Base-by-base conservation (phyloP, 2,113 vertebrate genomes). In the Pygoscelis adeliae region DNA sequence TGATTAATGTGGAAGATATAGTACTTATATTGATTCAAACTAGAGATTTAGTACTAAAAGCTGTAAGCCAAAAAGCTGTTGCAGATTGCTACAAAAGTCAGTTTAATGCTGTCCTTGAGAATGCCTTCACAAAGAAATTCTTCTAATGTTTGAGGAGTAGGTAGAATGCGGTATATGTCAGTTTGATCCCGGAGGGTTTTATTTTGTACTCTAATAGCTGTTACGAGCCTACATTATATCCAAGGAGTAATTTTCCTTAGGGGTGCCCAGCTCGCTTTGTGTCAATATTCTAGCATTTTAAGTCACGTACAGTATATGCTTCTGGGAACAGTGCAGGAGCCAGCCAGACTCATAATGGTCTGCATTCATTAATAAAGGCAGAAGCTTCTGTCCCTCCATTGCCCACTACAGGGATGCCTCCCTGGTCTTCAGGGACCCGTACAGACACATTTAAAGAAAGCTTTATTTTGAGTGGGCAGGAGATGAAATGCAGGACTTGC, bases 211-310 rank as follows among this genome's bases (percentile, higher is more conserved):
- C 99, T 99, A 99, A 99, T 99, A 99, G 99, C 99, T 99, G 99
- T 99, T 99, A 99, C 98, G 99, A 99, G 99, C 99, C 99, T 99
- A 99, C 99, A 99, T 99, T 99, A 99, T 99, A 99, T 99, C 99
- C 99, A 99, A 99, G 99, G 99, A 99, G 99, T 99, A 98, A 99
- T 99, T 99, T 99, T 99, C 99, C 99, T 99, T 99, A 99, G 99
- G 99, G 99, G 99, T 99, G 98, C 98, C 98, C 96, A 97, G 98
- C 99, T 99, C 94, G 99, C 99, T 99, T 99, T 99, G 99, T 99
- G 99, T 99, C 99, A 99, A 99, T 99, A 99, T 99, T 99, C 99
- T 99, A 99, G 99, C 99, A 99, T 99, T 99, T 99, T 99, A 99
- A 99, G 99, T 99, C 99, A 99, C 99, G 99, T 99, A 99, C 99